These are phyloP conservation scores for Axinella damicornis DNA, from an alignment of 37 sponge, comb jelly and placozoan genomes.

Conservation along the genomic window DNA sequence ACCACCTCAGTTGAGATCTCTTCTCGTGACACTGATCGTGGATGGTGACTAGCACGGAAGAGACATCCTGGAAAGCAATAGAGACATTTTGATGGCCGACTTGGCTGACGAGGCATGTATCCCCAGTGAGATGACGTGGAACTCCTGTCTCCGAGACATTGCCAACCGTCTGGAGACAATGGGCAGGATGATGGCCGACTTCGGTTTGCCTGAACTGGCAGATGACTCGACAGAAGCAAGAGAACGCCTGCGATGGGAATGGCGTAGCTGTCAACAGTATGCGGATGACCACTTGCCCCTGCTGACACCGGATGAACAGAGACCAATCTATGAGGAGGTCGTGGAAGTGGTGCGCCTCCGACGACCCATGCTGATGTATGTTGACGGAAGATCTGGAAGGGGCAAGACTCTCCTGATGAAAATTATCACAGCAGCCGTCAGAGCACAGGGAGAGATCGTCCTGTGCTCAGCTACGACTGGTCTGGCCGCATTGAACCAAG, in stretches of 20 bases:
- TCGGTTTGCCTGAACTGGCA: slow-evolving; percentile 3
- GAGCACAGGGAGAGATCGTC: slow-evolving; percentile 21
- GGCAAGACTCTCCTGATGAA: slow-evolving; percentile 62
- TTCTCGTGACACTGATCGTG: slow-evolving; percentile 20
- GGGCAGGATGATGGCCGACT: slow-evolving; percentile 7
- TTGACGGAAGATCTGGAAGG: too few species aligned
- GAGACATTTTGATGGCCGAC: slow-evolving; percentile 14
- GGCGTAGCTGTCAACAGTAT: slow-evolving; percentile 5
- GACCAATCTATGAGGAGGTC: slow-evolving; percentile 15
- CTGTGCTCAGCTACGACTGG: slow-evolving; percentile 52
- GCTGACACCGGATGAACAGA: slow-evolving; percentile 10
- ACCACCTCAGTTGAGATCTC: slow-evolving; percentile 5
- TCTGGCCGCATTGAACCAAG: slow-evolving; percentile 31
- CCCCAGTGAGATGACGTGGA: not conserved
- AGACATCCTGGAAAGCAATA: not conserved
- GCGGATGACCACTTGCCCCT: not conserved
- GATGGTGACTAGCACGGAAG: slow-evolving; percentile 12
- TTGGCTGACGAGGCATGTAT: not conserved
- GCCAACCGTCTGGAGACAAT: slow-evolving; percentile 10
- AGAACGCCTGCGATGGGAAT: slow-evolving; percentile 11
- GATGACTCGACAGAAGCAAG: slow-evolving; percentile 9
- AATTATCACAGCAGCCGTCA: slow-evolving; percentile 9
- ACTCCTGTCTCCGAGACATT: slow-evolving; percentile 18
- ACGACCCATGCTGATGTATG: slow-evolving; percentile 26
- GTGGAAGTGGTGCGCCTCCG: not conserved